phyloP scores from a whole-genome alignment of 2,888 invertebrate species.

The Melieria omissa region DNA sequence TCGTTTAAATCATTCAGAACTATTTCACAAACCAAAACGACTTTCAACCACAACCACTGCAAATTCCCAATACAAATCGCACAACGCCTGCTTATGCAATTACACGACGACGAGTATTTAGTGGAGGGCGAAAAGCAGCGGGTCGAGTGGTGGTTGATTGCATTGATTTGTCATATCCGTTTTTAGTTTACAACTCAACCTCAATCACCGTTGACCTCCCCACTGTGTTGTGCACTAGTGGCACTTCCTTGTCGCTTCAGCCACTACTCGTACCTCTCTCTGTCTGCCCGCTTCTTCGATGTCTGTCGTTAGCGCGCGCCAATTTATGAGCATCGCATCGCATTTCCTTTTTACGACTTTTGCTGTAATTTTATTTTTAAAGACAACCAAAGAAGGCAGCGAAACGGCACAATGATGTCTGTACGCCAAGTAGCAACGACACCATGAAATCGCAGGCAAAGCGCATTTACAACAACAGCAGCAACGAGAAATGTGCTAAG shows the following conservation, averaged over 20 bases:
- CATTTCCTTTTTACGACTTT: neutral
- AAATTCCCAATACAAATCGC: too few relatives aligned
- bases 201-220: neutral
- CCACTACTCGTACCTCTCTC: neutral
- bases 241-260: neutral
- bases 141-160: neutral
- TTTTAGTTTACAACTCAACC: neutral
- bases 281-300: neutral
- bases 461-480: neutral
- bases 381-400: neutral
- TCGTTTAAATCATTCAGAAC: too few relatives aligned
- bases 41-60: too few relatives aligned
- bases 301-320: neutral
- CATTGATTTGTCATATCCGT: constrained; percentile 3
- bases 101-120: too few relatives aligned
- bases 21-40: too few relatives aligned
- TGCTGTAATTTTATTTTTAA: neutral
- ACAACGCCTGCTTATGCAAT: too few relatives aligned
- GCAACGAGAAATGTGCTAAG: neutral
- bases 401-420: neutral
- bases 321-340: neutral
- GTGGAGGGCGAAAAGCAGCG: too few relatives aligned
- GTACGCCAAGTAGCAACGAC: neutral
- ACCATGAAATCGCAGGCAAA: neutral
- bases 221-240: neutral